These are phyloP conservation scores for Orchesellides sinensis DNA, from an alignment of 2,888 invertebrate species.

Conservation along the genomic window DNA sequence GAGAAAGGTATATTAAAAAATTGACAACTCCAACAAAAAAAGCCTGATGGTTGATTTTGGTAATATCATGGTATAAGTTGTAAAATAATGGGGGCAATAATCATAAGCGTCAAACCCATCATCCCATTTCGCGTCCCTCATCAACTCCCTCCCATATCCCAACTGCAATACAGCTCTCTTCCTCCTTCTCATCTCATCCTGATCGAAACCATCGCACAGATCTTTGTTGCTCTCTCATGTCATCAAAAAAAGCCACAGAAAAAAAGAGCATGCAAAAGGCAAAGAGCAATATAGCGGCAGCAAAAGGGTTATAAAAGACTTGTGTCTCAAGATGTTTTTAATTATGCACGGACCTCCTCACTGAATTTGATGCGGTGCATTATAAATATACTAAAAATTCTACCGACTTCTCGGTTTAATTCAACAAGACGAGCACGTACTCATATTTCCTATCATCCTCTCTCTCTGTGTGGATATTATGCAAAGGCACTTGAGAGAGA, in stretches of 20 bases:
- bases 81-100: constrained; percentile 58
- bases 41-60: no score
- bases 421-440: constrained; percentile 51
- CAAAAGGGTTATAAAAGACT: constrained; percentile 2
- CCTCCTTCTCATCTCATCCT: constrained; percentile 28
- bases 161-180: no score
- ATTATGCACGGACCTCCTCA: constrained; percentile 73
- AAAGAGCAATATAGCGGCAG: background rate
- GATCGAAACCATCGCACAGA: constrained; percentile 12
- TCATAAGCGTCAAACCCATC: constrained; percentile 67
- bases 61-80: background rate
- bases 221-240: background rate
- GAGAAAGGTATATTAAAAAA: background rate
- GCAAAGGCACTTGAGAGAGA: background rate
- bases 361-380: background rate
- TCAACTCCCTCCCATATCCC: constrained; percentile 15
- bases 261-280: background rate
- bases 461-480: background rate
- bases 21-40: no score
- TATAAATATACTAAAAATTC: constrained; percentile 13
- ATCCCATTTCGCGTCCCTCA: no score
- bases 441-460: constrained; percentile 37
- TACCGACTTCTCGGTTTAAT: constrained; percentile 46
- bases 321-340: constrained; percentile 75
- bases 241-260: background rate